These are phyloP conservation scores for Drosophila dunni DNA, from an alignment of 1,140 invertebrate genomes.

Conservation along the genomic window DNA sequence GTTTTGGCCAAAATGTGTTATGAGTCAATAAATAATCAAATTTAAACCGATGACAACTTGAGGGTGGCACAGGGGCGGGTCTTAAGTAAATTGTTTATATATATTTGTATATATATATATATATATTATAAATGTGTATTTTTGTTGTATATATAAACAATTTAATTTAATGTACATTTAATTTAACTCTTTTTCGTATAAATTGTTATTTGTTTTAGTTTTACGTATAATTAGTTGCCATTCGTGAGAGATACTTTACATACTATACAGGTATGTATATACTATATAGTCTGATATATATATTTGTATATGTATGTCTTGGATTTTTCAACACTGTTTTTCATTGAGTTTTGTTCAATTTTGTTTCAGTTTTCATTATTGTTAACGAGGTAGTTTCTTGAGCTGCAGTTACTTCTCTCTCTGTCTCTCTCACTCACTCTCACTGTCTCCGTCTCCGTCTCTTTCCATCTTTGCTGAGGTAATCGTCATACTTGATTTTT, in stretches of 20 bases:
- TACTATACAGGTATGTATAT: constrained; percentile 19
- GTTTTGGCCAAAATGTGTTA: constrained; percentile 64
- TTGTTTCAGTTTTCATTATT: constrained; percentile 47
- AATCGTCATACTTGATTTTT: constrained; percentile 43
- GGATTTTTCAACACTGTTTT: constrained; percentile 7
- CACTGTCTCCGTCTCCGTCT: constrained; percentile 9
- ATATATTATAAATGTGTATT: constrained; percentile 53
- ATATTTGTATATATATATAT: constrained; percentile 28
- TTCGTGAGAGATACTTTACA: constrained; percentile 35
- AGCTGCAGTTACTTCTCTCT: constrained; percentile 41
- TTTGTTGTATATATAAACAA: constrained; percentile 71
- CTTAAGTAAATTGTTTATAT: constrained; percentile 40
- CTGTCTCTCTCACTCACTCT: constrained; percentile 8
- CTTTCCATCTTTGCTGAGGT: constrained; percentile 50
- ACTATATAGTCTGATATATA: constrained; percentile 24
- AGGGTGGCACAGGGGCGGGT: constrained; percentile 1
- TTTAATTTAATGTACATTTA: constrained; percentile 80
- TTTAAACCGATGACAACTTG: constrained; percentile 77
- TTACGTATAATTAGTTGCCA: constrained; percentile 78
- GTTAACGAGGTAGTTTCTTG: constrained; percentile 70
- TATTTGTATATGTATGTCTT: constrained; percentile 18
- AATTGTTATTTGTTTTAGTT: constrained; percentile 62
- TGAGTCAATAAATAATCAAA: constrained; percentile 55
- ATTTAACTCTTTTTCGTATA: constrained; percentile 48
- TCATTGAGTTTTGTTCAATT: background rate